A percentile compares a stretch with the other conserved stretches of the same genome.
phyloP scores from a whole-genome alignment of 1,140 invertebrate species.

The Rhyacophila brunnea region DNA sequence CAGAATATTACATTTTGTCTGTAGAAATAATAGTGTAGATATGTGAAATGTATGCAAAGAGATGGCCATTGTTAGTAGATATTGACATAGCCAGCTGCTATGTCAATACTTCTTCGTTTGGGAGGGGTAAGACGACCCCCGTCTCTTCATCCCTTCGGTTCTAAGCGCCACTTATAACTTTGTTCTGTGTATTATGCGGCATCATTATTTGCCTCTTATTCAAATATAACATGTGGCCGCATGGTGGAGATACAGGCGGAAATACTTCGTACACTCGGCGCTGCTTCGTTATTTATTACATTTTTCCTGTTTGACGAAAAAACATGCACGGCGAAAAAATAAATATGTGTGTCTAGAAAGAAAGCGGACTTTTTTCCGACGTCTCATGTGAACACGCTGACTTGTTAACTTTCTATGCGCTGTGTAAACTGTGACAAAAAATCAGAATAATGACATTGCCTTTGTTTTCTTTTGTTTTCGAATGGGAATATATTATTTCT shows the following conservation, averaged over 20 bases:
- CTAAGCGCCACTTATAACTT: constrained; percentile 4
- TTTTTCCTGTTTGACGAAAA: constrained; percentile 36
- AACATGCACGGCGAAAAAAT: constrained; percentile 13
- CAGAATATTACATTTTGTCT: too few species aligned
- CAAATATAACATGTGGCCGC: constrained; percentile 28
- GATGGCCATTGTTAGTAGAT: constrained; percentile 2
- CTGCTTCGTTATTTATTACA: constrained; percentile 35
- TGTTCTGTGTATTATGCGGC: constrained; percentile 23
- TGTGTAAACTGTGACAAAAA: constrained; percentile 16
- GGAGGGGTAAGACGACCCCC: too few species aligned
- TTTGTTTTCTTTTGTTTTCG: not conserved
- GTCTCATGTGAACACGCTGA: constrained; percentile 8
- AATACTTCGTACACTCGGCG: constrained; percentile 7
- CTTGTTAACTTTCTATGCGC: constrained; percentile 20
- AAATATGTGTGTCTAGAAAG: constrained; percentile 9
- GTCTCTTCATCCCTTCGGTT: too few species aligned
- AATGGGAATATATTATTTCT: too few species aligned
- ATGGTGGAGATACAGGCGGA: constrained; percentile 7
- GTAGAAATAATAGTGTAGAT: too few species aligned
- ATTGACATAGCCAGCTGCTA: constrained; percentile 17
- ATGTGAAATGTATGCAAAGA: not conserved
- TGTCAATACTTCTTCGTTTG: constrained; percentile 9
- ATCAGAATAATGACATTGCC: constrained; percentile 6
- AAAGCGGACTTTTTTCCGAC: not conserved
- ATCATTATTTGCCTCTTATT: constrained; percentile 33